phyloP scores from a whole-genome alignment of 1,140 invertebrate species.

The Drosophila punjabiensis region DNA sequence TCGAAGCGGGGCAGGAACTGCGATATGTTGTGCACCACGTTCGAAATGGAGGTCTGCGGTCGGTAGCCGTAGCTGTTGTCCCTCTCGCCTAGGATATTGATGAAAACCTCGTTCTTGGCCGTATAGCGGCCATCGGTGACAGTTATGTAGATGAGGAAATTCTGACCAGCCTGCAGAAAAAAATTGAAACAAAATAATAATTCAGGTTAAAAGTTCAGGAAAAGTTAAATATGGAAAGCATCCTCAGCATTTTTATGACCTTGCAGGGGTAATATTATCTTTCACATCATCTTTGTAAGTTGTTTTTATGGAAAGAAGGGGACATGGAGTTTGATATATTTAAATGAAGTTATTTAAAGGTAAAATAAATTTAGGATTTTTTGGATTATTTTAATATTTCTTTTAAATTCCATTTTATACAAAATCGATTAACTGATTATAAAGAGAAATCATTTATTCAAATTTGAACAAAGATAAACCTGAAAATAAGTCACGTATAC shows the following conservation, averaged over 20 bases:
- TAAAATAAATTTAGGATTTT: background rate
- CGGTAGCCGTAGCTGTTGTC: slow-evolving; percentile 58
- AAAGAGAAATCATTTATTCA: no score
- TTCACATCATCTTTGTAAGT: background rate
- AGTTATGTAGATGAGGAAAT: slow-evolving; percentile 90
- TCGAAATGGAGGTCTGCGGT: slow-evolving; percentile 68
- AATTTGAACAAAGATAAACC: no score
- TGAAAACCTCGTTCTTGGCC: slow-evolving; percentile 90
- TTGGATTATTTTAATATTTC: slow-evolving; percentile 11
- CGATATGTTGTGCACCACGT: slow-evolving; percentile 78
- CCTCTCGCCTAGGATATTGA: slow-evolving; percentile 86
- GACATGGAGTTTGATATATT: background rate
- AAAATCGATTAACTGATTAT: background rate
- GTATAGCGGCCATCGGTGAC: slow-evolving; percentile 89
- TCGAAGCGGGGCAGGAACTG: slow-evolving; percentile 72
- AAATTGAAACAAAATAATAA: slow-evolving; percentile 2
- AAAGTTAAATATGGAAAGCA: slow-evolving; percentile 1
- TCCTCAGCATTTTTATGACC: background rate
- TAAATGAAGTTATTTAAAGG: no score
- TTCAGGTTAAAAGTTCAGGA: slow-evolving; percentile 2
- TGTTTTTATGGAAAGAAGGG: background rate
- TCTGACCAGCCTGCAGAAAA: slow-evolving; percentile 88
- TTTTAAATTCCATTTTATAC: no score
- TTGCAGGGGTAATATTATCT: background rate
- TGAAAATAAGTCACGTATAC: background rate